Evolutionary conservation across 1,140 invertebrate species (phyloP), one percentile per base, ranked within the genome.

Genomic region (Drosophila equinoxialis): DNA sequence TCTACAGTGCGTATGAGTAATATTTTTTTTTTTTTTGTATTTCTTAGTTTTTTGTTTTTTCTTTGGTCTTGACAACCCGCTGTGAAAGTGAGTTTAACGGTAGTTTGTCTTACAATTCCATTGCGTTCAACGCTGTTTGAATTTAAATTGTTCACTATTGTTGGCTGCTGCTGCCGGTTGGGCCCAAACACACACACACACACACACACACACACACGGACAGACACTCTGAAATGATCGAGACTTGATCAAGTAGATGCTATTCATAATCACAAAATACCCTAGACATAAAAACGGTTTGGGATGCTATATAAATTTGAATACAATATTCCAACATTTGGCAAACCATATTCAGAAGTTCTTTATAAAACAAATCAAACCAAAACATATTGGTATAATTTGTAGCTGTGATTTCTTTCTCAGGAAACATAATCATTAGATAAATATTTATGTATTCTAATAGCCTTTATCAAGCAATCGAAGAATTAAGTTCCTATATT

Each of bases 11-110:
- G 77, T 79, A 79, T 79, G 77, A 74, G 77, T 79, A 78, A 78
- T 77, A 68, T 78, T 57, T 68, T 33, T 37, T 57, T 37, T 57
- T 26, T 26, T 26, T 26, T 26, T 3, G 23, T 26, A 26, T 26
- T 26, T 26, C 3, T 26, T 26, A 2, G 23, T 26, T 26, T 26
- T 4, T 35, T 14, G 17, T 37, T 14, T 8, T 26, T 45, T 65
- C 10, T 42, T 45, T 51, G 63, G 3, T 48, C 14, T 20, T 20
- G 59, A 68, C 45, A 51, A 55, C 80, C 80, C 65, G 84, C 84
- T 89, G 85, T 67, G 84, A 81, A 90, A 89, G 85, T 89, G 84
- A 89, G 84, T 83, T 89, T 89, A 89, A 89, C 84, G 84, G 84
- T 89, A 89, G 84, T 89, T 89, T 89, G 72, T 73, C 80, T 79